Base-by-base conservation (phyloP, 2,113 vertebrate genomes). In the Pterophyllum scalare region DNA sequence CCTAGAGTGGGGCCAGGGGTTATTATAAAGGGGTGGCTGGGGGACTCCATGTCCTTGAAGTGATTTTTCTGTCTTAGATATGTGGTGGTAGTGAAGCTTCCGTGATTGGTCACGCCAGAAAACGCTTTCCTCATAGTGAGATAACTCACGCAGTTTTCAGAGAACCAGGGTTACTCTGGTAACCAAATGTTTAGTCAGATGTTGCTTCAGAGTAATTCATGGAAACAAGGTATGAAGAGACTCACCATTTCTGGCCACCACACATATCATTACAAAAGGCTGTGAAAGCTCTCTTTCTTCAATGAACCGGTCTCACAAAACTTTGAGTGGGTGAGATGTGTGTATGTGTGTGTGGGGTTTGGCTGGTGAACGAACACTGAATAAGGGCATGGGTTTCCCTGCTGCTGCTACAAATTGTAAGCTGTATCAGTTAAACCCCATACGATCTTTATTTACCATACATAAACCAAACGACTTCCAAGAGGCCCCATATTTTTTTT, bases 211-310 rank as follows among this genome's bases (percentile, higher is more conserved):
- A 86, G 60, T 79, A 87, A 84, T 81, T 61, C 38, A 74, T 87
- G 90, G 74, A 86, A 86, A 90, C 5, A 54, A 33, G 26, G 3
- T 26, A 40, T 17, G 49, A 43, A 54, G 61, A 62, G 19, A 79
- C 59, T 20, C 26, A 26, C n/a, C 43, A 60, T 77, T 84, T 86
- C 65, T 15, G 28, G 87, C 60, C 49, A n/a, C 67, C 59, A 80
- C 57, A 72, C 75, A 38, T 61, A 61, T 75, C 64, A 56, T 57
- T 31, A 20, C 20, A 43, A 58, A 57, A 33, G 15, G 22, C 14
- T 46, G 19, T 88, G 81, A 86, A 88, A 83, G 81, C 35, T 12
- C 24, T 31, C 75, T 89, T 87, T 87, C 64, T 83, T 79, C 74
- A 67, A 49, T 38, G 31, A 43, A 52, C 58, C 22, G 64, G 86